A percentile compares a stretch with the other conserved stretches of the same genome.
Evolutionary conservation across 2,797 vertebrate genomes (phyloP).

Genomic region (Acanthopagrus latus): DNA sequence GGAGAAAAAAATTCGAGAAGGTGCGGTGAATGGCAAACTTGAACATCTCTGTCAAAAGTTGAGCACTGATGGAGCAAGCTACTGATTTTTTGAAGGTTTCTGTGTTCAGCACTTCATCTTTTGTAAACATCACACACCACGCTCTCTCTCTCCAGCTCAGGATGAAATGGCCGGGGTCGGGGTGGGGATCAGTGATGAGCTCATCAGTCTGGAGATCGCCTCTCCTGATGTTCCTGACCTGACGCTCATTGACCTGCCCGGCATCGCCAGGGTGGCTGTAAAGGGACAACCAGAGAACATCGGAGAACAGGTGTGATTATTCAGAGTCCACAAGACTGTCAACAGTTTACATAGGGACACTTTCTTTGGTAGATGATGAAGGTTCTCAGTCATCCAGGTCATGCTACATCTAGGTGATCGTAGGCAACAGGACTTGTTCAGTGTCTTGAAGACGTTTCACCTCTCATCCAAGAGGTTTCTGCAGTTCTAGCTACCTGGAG

Average conservation of each 20-base stretch:
- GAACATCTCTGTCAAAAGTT: background rate
- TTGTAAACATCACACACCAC: background rate
- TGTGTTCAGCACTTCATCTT: background rate
- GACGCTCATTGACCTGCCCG: slow-evolving; percentile 93
- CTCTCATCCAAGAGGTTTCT: too few relatives aligned
- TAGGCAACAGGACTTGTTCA: too few relatives aligned
- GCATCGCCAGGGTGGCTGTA: slow-evolving; percentile 89
- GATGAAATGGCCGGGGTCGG: slow-evolving; percentile 78
- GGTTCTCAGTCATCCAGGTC: too few relatives aligned
- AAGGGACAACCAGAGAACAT: slow-evolving; percentile 89
- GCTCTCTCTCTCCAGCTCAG: slow-evolving; percentile 74
- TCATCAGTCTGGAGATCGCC: slow-evolving; percentile 89
- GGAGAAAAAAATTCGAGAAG: slow-evolving; percentile 66
- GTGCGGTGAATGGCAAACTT: slow-evolving; percentile 38
- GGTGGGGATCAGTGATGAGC: slow-evolving; percentile 84
- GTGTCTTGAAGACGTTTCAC: too few relatives aligned
- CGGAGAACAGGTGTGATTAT: slow-evolving; percentile 82
- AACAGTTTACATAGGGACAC: too few relatives aligned
- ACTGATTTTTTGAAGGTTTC: background rate
- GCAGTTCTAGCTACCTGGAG: too few relatives aligned
- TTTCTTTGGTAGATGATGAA: too few relatives aligned
- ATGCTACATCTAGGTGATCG: too few relatives aligned
- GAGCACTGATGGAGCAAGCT: background rate
- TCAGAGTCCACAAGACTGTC: too few relatives aligned
- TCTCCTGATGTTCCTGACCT: slow-evolving; percentile 90